A percentile compares a stretch with the other conserved stretches of the same genome.
Conservation (phyloP, 1,140 invertebrate genomes). For the Cydia fagiglandana region DNA sequence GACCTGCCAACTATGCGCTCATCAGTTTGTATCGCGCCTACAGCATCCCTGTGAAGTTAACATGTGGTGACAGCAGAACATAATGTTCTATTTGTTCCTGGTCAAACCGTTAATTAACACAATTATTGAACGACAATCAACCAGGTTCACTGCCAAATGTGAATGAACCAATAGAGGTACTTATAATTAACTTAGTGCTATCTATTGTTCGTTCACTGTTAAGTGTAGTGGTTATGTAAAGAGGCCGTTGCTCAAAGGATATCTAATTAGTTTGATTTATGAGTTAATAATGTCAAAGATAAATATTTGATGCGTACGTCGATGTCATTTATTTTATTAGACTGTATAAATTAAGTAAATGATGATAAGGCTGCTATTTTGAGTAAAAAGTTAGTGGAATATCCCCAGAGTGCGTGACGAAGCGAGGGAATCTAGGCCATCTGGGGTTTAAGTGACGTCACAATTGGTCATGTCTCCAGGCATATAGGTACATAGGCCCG, state of each 20-base stretch:
- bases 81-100: not conserved
- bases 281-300: not conserved
- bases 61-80: not conserved
- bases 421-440: not conserved
- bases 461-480: not conserved
- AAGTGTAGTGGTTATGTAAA: not conserved
- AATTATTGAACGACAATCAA: not conserved
- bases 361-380: not conserved
- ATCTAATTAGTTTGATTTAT: not conserved
- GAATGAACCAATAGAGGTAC: not conserved
- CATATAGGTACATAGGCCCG: not conserved
- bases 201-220: not conserved
- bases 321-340: not conserved
- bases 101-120: too few relatives aligned
- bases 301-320: not conserved
- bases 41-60: conserved; percentile 9
- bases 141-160: not conserved
- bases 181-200: not conserved
- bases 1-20: conserved; percentile 4
- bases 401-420: not conserved
- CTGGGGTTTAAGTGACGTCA: not conserved
- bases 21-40: not conserved
- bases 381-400: not conserved
- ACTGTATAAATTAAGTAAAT: not conserved
- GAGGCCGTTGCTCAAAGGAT: not conserved